Percentiles rank a stretch among this genome's conserved stretches.
Conservation (phyloP, 2,888 invertebrate genomes). For the Conus canariensis region DNA sequence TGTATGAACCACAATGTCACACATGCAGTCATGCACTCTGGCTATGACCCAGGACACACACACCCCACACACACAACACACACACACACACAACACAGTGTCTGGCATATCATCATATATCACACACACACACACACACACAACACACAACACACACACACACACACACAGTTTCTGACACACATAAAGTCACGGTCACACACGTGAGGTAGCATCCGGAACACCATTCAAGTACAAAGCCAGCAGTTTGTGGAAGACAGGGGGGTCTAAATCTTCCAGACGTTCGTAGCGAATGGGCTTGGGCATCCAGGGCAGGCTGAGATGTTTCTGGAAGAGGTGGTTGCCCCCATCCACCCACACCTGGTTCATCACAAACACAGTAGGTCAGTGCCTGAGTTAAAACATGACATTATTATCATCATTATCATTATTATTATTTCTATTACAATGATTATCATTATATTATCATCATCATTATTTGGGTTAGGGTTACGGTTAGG, state of each 20-base stretch:
- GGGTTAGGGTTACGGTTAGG: too few species aligned
- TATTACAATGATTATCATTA: too few species aligned
- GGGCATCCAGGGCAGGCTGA: conserved; percentile 83
- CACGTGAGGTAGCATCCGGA: too few species aligned
- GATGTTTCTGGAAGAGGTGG: conserved; percentile 74
- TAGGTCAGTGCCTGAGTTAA: too few species aligned
- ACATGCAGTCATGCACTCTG: neutral
- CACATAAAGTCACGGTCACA: neutral
- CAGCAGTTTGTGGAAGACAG: conserved; percentile 88
- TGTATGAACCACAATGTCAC: neutral
- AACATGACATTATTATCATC: too few species aligned
- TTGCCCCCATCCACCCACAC: conserved; percentile 84
- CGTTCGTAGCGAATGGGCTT: conserved; percentile 84
- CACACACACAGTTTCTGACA: neutral
- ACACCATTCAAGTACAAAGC: conserved; percentile 84
- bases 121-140: neutral
- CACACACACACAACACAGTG: neutral
- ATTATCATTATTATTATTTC: too few species aligned
- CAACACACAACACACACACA: neutral
- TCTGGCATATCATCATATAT: neutral
- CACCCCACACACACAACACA: neutral
- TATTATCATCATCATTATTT: too few species aligned
- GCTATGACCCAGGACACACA: neutral
- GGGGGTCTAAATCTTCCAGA: conserved; percentile 88
- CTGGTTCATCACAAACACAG: conserved; percentile 74